phyloP scores from a whole-genome alignment of 2,888 invertebrate genomes.

The Eupithecia abbreviata region DNA sequence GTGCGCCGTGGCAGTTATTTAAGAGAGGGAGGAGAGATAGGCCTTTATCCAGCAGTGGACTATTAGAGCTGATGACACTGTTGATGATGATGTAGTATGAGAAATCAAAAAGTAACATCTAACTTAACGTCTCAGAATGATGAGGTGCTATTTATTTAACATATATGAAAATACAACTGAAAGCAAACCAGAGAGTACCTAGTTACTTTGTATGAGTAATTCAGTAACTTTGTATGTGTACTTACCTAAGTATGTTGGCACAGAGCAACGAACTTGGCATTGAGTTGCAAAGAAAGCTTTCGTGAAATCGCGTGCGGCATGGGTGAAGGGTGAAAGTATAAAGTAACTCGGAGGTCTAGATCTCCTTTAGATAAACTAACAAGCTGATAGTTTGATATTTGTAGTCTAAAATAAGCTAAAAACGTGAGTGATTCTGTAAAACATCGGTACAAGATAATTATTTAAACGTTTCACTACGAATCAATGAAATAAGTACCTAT shows the following conservation, averaged over 20 bases:
- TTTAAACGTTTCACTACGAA: neutral
- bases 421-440: neutral
- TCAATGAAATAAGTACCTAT: neutral
- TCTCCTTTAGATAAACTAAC: neutral
- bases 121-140: neutral
- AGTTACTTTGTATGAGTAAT: neutral
- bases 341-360: slow-evolving; percentile 8
- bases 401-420: neutral
- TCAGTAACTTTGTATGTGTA: neutral
- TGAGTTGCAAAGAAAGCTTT: slow-evolving; percentile 27
- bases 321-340: slow-evolving; percentile 51
- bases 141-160: neutral
- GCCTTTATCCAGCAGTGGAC: too few relatives aligned
- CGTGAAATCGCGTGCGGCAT: slow-evolving; percentile 30
- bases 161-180: neutral
- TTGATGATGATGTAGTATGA: neutral
- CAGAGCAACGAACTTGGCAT: slow-evolving; percentile 8
- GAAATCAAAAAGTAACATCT: neutral
- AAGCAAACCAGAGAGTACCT: neutral
- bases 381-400: slow-evolving; percentile 5
- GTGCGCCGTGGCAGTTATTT: too few relatives aligned
- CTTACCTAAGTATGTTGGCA: neutral
- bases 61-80: neutral
- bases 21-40: too few relatives aligned
- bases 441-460: neutral